These are phyloP conservation scores for Potamarius usumacintae DNA, from an alignment of 2,113 vertebrate species.

Conservation along the genomic window DNA sequence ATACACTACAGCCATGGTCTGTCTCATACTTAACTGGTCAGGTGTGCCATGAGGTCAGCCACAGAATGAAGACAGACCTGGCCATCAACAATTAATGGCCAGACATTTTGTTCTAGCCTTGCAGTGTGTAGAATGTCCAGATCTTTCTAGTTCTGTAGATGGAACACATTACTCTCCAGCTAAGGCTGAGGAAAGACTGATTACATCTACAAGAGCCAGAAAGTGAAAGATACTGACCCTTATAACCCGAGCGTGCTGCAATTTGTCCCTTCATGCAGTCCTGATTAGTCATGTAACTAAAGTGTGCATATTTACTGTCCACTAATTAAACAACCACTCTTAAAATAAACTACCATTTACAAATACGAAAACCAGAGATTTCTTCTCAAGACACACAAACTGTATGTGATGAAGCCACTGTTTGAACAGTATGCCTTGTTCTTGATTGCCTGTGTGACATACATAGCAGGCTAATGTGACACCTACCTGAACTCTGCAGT, in stretches of 20 bases:
- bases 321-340: slow-evolving; percentile 3
- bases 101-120: slow-evolving; percentile 50
- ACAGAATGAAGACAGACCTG: slow-evolving; percentile 36
- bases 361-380: background rate
- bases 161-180: slow-evolving; percentile 41
- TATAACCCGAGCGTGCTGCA: slow-evolving; percentile 47
- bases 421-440: background rate
- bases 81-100: slow-evolving; percentile 56
- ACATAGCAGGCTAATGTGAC: background rate
- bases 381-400: background rate
- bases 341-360: background rate
- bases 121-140: slow-evolving; percentile 31
- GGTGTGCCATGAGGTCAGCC: slow-evolving; percentile 47
- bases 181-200: slow-evolving; percentile 46
- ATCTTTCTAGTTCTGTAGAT: slow-evolving; percentile 41
- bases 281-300: slow-evolving; percentile 45
- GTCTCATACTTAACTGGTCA: slow-evolving; percentile 53
- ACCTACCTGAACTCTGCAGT: background rate
- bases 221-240: slow-evolving; percentile 54
- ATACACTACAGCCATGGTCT: slow-evolving; percentile 41
- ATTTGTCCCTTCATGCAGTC: slow-evolving; percentile 53
- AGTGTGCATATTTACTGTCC: background rate
- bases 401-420: background rate
- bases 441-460: background rate
- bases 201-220: slow-evolving; percentile 54